Conservation (phyloP, 2,888 invertebrate species). For the Lymantria dispar region DNA sequence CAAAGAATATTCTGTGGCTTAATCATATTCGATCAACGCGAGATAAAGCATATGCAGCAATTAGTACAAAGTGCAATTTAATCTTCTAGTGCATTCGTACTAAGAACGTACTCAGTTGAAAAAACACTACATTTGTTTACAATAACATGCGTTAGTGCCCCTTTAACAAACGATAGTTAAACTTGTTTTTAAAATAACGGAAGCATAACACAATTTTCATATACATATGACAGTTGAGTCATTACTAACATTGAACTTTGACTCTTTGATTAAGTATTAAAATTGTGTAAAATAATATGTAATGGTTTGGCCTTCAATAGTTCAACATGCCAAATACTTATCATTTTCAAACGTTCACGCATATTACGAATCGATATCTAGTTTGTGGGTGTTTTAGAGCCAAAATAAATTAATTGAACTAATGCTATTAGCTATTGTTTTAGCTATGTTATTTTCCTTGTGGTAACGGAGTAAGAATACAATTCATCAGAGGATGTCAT, state of each 20-base stretch:
- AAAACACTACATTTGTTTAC: background rate
- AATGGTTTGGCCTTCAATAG: too few relatives aligned
- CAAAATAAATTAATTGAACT: too few relatives aligned
- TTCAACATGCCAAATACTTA: too few relatives aligned
- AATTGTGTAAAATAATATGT: too few relatives aligned
- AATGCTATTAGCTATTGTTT: too few relatives aligned
- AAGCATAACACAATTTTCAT: conserved; percentile 1
- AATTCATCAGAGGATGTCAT: too few relatives aligned
- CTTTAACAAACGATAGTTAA: background rate
- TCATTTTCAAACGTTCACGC: too few relatives aligned
- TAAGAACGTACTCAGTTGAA: conserved; percentile 21
- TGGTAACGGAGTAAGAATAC: too few relatives aligned
- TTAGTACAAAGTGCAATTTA: background rate
- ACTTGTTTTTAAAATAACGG: conserved; percentile 2
- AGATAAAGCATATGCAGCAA: background rate
- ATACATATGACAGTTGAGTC: background rate
- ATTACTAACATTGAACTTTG: conserved; percentile 1
- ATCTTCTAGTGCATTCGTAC: conserved; percentile 39
- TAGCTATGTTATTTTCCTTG: too few relatives aligned
- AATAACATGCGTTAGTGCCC: background rate
- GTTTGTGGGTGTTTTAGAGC: too few relatives aligned
- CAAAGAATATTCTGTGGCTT: background rate
- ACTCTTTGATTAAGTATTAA: background rate
- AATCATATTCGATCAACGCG: background rate
- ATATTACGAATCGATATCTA: too few relatives aligned